Conservation (phyloP, 2,888 invertebrate species). For the Mellilla xanthometata region DNA sequence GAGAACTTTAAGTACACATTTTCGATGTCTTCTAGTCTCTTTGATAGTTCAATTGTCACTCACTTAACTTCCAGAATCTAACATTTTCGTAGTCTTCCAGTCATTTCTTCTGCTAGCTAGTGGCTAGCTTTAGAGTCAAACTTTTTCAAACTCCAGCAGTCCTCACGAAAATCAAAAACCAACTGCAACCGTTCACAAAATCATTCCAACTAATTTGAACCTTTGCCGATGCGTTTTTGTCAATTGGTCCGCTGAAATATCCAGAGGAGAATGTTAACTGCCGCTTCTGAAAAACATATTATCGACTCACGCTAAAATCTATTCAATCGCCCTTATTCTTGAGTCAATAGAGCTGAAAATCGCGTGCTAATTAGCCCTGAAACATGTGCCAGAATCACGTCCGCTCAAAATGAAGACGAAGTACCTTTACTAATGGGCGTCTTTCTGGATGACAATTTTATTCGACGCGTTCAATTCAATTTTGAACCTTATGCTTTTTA, state of each 20-base stretch:
- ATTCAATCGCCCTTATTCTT: slow-evolving; percentile 31
- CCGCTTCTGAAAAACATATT: slow-evolving; percentile 67
- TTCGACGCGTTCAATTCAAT: slow-evolving; percentile 29
- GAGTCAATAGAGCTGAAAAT: slow-evolving; percentile 39
- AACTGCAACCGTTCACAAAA: slow-evolving; percentile 41
- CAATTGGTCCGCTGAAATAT: slow-evolving; percentile 72
- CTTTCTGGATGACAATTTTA: slow-evolving; percentile 72
- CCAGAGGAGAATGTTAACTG: slow-evolving; percentile 69
- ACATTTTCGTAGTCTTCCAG: no score
- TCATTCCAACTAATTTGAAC: slow-evolving; percentile 71
- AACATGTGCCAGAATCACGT: slow-evolving; percentile 52
- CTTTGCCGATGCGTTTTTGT: slow-evolving; percentile 75
- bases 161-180: background rate
- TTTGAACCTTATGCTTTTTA: slow-evolving; percentile 13
- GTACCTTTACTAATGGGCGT: slow-evolving; percentile 77
- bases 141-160: background rate
- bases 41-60: no score
- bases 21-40: no score
- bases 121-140: background rate
- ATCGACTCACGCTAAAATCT: slow-evolving; percentile 30
- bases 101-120: no score
- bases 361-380: slow-evolving; percentile 38
- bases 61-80: no score
- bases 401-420: slow-evolving; percentile 69
- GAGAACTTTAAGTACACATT: no score